Conservation (phyloP, 2,797 vertebrate species). For the Anisognathus igniventris region DNA sequence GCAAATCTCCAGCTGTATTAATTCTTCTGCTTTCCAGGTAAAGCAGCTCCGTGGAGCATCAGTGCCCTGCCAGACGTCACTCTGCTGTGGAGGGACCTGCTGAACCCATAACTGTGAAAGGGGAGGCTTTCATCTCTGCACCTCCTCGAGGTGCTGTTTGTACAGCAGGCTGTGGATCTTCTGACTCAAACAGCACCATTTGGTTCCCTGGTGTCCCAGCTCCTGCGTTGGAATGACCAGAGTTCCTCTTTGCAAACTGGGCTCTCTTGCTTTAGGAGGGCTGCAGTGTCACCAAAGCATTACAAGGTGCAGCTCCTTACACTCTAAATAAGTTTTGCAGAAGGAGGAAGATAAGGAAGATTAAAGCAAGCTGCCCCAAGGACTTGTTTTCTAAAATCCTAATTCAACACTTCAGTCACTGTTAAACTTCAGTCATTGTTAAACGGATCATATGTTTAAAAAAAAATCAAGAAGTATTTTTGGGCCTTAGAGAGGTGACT, state of each 20-base stretch:
- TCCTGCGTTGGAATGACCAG: neutral
- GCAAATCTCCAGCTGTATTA: neutral
- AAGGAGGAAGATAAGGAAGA: neutral
- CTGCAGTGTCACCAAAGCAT: neutral
- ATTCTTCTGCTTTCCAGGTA: slow-evolving; percentile 71
- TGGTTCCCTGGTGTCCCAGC: neutral
- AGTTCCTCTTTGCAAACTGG: neutral
- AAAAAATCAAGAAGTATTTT: neutral
- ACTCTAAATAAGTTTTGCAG: neutral
- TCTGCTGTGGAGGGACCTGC: slow-evolving; percentile 44
- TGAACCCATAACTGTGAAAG: slow-evolving; percentile 42
- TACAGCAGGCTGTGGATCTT: neutral
- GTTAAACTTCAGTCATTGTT: neutral
- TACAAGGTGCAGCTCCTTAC: neutral
- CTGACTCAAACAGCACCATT: neutral
- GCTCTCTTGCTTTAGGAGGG: neutral
- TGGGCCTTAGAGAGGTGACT: neutral
- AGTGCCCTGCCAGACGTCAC: neutral
- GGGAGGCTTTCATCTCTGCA: slow-evolving; percentile 31
- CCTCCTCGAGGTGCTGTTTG: slow-evolving; percentile 20
- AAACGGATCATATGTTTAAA: neutral
- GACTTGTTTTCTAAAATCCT: neutral
- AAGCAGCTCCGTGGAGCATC: neutral
- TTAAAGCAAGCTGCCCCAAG: neutral
- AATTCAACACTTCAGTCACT: neutral